Conservation (phyloP, 2,888 invertebrate genomes). For the Luffia ferchaultella region DNA sequence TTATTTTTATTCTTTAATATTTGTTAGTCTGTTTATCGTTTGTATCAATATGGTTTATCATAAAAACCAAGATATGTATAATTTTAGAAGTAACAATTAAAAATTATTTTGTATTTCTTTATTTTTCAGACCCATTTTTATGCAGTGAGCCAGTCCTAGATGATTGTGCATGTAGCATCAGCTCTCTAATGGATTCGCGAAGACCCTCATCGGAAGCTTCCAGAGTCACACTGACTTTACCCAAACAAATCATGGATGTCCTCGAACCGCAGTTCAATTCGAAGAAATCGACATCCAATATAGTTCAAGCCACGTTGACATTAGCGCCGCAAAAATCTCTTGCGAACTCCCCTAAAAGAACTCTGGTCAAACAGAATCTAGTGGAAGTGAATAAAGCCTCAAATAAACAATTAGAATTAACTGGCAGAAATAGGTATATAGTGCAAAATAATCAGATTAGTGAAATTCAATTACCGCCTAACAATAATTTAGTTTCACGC, state of each 20-base stretch:
- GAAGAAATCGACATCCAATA: constrained; percentile 50
- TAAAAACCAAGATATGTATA: no score
- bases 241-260: constrained; percentile 58
- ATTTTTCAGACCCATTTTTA: constrained; percentile 59
- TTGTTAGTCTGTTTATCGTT: no score
- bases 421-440: constrained; percentile 57
- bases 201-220: constrained; percentile 67
- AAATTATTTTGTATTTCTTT: no score
- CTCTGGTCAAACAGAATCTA: constrained; percentile 52
- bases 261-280: constrained; percentile 65
- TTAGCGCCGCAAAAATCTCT: constrained; percentile 67
- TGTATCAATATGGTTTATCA: no score
- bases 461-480: constrained; percentile 56
- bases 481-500: constrained; percentile 46
- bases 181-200: constrained; percentile 71
- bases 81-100: no score
- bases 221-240: constrained; percentile 58
- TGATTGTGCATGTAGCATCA: constrained; percentile 74
- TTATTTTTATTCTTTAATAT: no score
- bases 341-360: constrained; percentile 50
- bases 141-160: constrained; percentile 60
- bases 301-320: constrained; percentile 72
- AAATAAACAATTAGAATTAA: constrained; percentile 54
- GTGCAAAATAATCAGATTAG: constrained; percentile 63
- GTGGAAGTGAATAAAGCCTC: constrained; percentile 44